Evolutionary conservation across 2,888 invertebrate species (phyloP), one percentile per base, ranked within the genome.

Genomic region (Odontothrips loti): DNA sequence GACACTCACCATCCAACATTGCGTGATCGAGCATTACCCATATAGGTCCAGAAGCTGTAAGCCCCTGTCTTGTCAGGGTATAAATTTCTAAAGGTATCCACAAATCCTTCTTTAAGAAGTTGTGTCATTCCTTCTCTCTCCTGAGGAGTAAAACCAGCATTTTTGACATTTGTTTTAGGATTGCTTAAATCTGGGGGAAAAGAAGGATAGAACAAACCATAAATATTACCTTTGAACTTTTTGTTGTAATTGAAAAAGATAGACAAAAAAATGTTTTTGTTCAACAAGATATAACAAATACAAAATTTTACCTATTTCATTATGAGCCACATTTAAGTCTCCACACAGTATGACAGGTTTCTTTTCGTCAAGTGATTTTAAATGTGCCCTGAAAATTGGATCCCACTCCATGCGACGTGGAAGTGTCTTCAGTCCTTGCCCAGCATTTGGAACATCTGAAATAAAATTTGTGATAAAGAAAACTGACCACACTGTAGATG

Each of bases 251-350:
- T n/a, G n/a, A n/a, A n/a, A 79, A 17, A 63, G 15, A 80, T 79
- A 51, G 20, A 78, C 63, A 43, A 47, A 58, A 58, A 58, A 20
- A 1, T 17, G 20, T 23, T 34, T 68, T 82, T 27, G 47, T 27
- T 81, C 51, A 48, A 48, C 80, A 80, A 80, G 47, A 80, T 82
- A 80, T 34, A 81, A 80, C 34, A 80, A n/a, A 47, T 43, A 79
- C 75, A 43, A 79, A 34, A 81, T 47, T 15, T 23, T 79, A 95
- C 95, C 95, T 86, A 98, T 98, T 90, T 97, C 97, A 83, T 92
- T 89, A 87, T 99, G 99, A 29, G 99, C 94, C 12, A 99, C 99
- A 88, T 99, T 99, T 92, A 99, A 93, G 87, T 99, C 99, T 0
- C 99, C 99, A 86, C 95, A 95, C 85, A 98, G 91, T 82, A 99